phyloP scores from a whole-genome alignment of 2,888 invertebrate species.

The Papilio gigon region DNA sequence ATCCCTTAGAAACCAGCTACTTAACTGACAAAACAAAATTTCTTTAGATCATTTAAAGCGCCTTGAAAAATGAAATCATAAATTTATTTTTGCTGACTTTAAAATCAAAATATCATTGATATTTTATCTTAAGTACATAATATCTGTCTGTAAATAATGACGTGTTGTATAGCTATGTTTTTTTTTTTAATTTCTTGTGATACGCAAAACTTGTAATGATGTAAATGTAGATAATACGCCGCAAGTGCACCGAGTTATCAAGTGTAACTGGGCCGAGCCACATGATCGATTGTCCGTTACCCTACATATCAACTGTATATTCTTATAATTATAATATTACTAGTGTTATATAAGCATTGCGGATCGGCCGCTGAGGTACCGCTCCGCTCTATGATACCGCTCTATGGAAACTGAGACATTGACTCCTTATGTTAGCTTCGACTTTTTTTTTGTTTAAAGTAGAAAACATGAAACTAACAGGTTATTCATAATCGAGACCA shows the following conservation, averaged over 20 bases:
- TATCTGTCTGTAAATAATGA: constrained; percentile 6
- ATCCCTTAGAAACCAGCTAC: too few species aligned
- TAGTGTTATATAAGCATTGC: constrained; percentile 5
- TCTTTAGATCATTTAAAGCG: too few species aligned
- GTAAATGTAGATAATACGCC: constrained; percentile 21
- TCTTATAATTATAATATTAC: constrained; percentile 27
- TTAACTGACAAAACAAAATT: too few species aligned
- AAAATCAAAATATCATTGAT: background rate
- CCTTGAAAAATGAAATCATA: too few species aligned
- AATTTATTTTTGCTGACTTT: too few species aligned
- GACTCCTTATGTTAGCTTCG: background rate
- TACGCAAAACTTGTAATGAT: constrained; percentile 3
- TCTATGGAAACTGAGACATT: background rate
- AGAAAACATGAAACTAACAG: too few species aligned
- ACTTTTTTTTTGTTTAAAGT: background rate
- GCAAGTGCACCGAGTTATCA: constrained; percentile 23
- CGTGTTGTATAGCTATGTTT: background rate
- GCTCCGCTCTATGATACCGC: too few species aligned
- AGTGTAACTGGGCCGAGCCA: constrained; percentile 28
- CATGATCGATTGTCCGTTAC: constrained; percentile 19
- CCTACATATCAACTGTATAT: constrained; percentile 26
- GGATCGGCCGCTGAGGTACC: background rate
- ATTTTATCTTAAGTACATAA: background rate
- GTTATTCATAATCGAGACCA: too few species aligned
- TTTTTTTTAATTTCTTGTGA: constrained; percentile 4